Conservation (phyloP, 2,888 invertebrate species). For the Esperia sulphurella region DNA sequence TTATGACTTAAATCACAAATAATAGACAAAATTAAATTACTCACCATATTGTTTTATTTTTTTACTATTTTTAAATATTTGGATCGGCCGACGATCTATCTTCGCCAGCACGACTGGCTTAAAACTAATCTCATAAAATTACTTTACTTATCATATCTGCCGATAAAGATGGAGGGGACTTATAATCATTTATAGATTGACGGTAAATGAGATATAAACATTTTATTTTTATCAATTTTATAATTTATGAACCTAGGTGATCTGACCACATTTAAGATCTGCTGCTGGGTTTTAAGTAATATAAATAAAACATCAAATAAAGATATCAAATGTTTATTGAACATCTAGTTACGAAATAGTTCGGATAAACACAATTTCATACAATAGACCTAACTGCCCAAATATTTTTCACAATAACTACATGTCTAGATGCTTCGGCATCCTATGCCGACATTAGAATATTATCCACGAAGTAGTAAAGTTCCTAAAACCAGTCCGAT, state of each 20-base stretch:
- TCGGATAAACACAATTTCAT: conserved; percentile 16
- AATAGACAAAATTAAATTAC: conserved; percentile 10
- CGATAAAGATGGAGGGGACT: conserved; percentile 39
- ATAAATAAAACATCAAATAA: conserved; percentile 5
- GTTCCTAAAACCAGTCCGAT: not conserved
- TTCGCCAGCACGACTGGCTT: conserved; percentile 56
- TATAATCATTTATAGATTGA: conserved; percentile 16
- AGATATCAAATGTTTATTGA: conserved; percentile 57
- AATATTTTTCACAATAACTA: conserved; percentile 23
- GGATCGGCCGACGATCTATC: conserved; percentile 44
- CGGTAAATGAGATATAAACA: no score
- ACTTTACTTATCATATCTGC: conserved; percentile 51
- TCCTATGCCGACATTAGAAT: not conserved
- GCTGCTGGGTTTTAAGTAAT: not conserved
- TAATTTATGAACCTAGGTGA: not conserved
- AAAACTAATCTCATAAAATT: conserved; percentile 44
- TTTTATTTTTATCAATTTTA: not conserved
- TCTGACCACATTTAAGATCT: not conserved
- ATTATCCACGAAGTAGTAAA: conserved; percentile 6
- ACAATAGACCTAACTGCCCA: conserved; percentile 38
- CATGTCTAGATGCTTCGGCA: conserved; percentile 4
- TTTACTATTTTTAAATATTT: conserved; percentile 10
- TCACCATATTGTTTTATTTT: conserved; percentile 30
- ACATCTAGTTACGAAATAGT: conserved; percentile 54
- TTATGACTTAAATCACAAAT: no score